A percentile compares a stretch with the other conserved stretches of the same genome.
These are phyloP conservation scores for Loriculus beryllinus DNA, from an alignment of 2,797 vertebrate genomes.

Conservation along the genomic window DNA sequence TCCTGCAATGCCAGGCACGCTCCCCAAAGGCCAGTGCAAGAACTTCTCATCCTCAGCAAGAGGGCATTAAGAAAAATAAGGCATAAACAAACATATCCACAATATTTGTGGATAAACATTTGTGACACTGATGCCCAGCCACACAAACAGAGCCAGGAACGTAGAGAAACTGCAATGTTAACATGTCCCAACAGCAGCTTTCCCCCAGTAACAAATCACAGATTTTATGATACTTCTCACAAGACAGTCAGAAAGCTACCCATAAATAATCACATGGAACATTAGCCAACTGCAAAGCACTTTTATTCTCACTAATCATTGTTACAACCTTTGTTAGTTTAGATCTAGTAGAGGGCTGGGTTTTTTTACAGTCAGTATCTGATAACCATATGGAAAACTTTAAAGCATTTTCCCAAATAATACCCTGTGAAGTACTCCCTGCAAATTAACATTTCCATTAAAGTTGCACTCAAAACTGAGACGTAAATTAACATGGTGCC, in stretches of 20 bases:
- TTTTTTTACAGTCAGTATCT: not conserved
- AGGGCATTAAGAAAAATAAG: not conserved
- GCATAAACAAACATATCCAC: not conserved
- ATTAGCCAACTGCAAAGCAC: not conserved
- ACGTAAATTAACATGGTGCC: not conserved
- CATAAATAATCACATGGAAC: not conserved
- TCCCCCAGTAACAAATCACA: not conserved
- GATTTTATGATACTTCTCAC: not conserved
- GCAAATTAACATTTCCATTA: not conserved
- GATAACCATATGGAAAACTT: not conserved
- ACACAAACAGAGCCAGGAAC: not conserved
- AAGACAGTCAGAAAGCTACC: not conserved
- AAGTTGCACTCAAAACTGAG: not conserved
- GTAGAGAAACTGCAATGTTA: accelerated
- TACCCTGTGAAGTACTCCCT: not conserved
- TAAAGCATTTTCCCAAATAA: not conserved
- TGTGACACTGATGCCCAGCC: not conserved
- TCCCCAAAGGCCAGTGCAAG: not conserved
- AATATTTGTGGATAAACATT: not conserved
- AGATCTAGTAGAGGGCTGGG: not conserved
- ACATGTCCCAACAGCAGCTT: accelerated
- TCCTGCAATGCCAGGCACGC: accelerated
- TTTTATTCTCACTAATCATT: not conserved
- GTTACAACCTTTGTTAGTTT: not conserved
- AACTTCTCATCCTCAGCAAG: not conserved